phyloP scores from a whole-genome alignment of 2,888 invertebrate genomes.

The Rotaria socialis region DNA sequence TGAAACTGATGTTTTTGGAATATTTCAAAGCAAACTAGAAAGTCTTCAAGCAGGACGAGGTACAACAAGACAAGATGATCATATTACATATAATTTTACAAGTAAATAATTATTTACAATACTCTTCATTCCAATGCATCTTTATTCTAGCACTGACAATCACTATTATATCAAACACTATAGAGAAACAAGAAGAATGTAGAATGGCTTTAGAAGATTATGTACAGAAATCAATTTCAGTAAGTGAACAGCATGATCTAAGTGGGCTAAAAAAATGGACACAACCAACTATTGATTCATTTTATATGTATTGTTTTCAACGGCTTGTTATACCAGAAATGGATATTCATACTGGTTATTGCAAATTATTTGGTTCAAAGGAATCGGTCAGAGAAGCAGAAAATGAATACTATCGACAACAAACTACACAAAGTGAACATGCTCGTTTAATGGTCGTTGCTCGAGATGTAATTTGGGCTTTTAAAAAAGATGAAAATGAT shows the following conservation, averaged over 20 bases:
- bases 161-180: not conserved
- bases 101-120: not conserved
- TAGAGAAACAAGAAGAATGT: not conserved
- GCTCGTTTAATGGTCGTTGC: not conserved
- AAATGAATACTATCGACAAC: not conserved
- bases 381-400: not conserved
- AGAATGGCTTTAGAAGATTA: not conserved
- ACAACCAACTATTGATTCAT: not conserved
- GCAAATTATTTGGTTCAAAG: not conserved
- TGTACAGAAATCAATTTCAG: not conserved
- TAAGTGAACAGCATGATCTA: not conserved
- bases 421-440: not conserved
- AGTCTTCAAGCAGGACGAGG: not conserved
- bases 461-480: not conserved
- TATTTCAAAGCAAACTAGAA: not conserved
- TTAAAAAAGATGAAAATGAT: not conserved
- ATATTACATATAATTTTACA: not conserved
- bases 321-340: not conserved
- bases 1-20: not conserved
- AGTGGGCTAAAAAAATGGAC: not conserved
- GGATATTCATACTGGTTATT: not conserved
- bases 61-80: not conserved
- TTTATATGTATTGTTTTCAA: not conserved
- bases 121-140: not conserved
- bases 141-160: not conserved